These are phyloP conservation scores for Antrozous pallidus DNA, from an alignment of 2,797 vertebrate species.

Conservation along the genomic window DNA sequence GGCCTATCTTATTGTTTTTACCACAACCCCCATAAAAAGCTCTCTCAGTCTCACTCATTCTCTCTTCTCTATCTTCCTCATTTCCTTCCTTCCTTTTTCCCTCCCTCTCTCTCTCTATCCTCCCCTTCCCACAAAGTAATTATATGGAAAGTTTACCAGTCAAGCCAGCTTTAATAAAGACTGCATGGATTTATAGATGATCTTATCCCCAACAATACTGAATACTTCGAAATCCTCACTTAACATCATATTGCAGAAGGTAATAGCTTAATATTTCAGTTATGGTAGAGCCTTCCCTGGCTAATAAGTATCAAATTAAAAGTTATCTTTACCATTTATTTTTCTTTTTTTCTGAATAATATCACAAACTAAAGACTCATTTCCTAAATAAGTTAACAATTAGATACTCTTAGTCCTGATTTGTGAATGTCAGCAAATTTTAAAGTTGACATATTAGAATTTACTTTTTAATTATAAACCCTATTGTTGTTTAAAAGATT, in stretches of 20 bases:
- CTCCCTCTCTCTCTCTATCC: too few relatives aligned
- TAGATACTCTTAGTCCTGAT: background rate
- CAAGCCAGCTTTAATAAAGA: background rate
- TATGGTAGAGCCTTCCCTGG: background rate
- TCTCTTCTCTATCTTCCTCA: background rate
- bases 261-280: background rate
- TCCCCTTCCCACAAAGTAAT: background rate
- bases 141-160: background rate
- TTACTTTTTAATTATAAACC: background rate
- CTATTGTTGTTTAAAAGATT: background rate
- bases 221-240: background rate
- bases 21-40: background rate
- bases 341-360: background rate
- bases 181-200: background rate
- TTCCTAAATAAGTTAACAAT: background rate
- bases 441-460: background rate
- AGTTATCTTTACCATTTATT: background rate
- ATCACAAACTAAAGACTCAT: constrained; percentile 1
- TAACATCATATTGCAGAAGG: background rate
- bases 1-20: background rate
- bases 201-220: background rate
- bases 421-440: background rate
- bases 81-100: background rate
- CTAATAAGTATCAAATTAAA: background rate
- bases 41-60: background rate